phyloP scores from a whole-genome alignment of 2,797 vertebrate species.

The Thripadectes ignobilis region DNA sequence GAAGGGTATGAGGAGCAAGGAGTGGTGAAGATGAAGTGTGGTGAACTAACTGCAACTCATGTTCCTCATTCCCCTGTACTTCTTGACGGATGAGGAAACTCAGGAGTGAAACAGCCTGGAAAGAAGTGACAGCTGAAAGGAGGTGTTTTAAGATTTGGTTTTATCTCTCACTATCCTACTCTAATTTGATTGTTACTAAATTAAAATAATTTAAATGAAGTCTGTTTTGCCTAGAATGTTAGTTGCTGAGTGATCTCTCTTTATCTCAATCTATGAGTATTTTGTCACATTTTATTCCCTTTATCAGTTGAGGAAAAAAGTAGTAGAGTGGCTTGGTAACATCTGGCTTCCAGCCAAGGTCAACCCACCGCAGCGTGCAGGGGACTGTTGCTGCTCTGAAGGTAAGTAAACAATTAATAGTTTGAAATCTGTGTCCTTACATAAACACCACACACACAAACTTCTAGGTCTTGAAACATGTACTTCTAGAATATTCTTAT shows the following conservation, averaged over 20 bases:
- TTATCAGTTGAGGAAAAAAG: background rate
- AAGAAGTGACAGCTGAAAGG: background rate
- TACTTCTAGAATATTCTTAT: background rate
- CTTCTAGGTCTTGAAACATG: background rate
- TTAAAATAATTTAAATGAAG: background rate
- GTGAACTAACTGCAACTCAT: background rate
- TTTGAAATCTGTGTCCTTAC: background rate
- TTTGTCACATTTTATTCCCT: background rate
- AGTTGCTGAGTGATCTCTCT: background rate
- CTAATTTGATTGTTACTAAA: background rate
- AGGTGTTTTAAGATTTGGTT: background rate
- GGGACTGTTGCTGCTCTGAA: background rate
- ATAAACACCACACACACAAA: background rate
- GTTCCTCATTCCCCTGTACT: too few relatives aligned
- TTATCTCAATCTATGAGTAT: background rate
- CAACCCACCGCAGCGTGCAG: background rate
- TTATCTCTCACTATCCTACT: background rate
- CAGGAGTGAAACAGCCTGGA: background rate
- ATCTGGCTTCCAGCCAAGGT: background rate
- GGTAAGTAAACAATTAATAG: background rate
- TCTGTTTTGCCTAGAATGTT: background rate
- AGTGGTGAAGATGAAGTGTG: accelerated
- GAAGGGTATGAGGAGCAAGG: background rate
- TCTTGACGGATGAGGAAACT: background rate
- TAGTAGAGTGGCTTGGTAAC: background rate